These are phyloP conservation scores for Cathartes aura DNA, from an alignment of 2,113 vertebrate species.

Conservation along the genomic window DNA sequence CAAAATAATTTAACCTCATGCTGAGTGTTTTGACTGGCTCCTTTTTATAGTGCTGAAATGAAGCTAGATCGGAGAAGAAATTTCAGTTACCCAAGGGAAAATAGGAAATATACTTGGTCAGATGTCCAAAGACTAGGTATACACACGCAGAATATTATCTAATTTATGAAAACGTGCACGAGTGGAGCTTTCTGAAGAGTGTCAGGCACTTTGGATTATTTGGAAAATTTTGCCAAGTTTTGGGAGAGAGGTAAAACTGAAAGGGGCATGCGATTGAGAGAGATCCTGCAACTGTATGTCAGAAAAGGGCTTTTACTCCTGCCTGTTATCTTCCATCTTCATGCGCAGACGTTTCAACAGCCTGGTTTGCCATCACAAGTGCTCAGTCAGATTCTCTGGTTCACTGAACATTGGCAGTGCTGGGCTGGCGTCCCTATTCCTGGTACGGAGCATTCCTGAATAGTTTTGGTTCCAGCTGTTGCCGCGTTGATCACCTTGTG, in stretches of 20 bases:
- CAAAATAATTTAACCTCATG: background rate
- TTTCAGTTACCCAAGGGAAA: background rate
- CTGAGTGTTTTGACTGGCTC: background rate
- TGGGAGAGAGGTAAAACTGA: background rate
- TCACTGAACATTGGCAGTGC: background rate
- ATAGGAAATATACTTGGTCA: background rate
- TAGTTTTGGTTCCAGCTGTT: background rate
- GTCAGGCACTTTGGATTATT: background rate
- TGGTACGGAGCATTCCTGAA: background rate
- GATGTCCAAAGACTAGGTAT: background rate
- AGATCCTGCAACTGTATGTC: background rate
- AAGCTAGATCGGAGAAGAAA: background rate
- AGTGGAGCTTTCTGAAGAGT: background rate
- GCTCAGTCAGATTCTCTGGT: background rate
- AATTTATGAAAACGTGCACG: background rate
- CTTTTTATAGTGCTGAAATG: background rate
- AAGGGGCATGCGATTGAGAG: fast-evolving
- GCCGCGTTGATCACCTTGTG: background rate
- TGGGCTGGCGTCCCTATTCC: background rate
- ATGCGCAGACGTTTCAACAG: fast-evolving
- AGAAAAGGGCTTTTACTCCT: background rate
- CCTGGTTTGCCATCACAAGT: background rate
- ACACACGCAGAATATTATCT: background rate
- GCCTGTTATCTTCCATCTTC: background rate
- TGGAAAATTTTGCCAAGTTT: background rate